Evolutionary conservation across 2,797 vertebrate genomes (phyloP), one percentile per base, ranked within the genome.

Genomic region (Neostethus bicornis): DNA sequence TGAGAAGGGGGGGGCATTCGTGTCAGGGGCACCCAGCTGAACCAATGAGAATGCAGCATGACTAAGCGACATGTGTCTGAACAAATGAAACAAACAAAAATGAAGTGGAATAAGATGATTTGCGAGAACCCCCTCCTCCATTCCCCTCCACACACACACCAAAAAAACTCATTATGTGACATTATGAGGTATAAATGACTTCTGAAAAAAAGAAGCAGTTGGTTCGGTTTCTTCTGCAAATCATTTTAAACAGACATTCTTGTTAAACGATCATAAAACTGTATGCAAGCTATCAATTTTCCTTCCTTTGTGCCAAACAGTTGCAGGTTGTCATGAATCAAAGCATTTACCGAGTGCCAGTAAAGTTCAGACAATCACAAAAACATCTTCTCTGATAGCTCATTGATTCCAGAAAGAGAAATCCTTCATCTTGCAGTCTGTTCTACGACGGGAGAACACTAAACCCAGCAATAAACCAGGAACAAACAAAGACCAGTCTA

Each of bases 11-110:
- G 85, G 85, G 82, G 87, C 80, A 73, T 72, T 51, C 75, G 77
- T 63, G 77, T 67, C 84, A 83, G 17, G 46, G 74, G 45, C 14
- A 41, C 19, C 34, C 54, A 10, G 62, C 46, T 23, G 12, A 41
- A 78, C 84, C 85, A 86, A 83, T 86, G 79, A 72, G 56, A 54
- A 58, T 32, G 50, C 66, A 3, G 48, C 11, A 57, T 45, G 55
- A 11, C 41, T 49, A 63, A 80, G 45, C 16, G 79, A 70, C 81
- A 60, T 61, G 58, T 48, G 77, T 77, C 70, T 49, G 19, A 68
- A 79, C 83, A 70, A 89, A 87, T 88, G 66, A 77, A 73, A 79
- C 13, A 44, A n/a, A n/a, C n/a, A n/a, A n/a, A n/a, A n/a, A n/a
- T n/a, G n/a, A n/a, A n/a, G 7, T 3, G 43, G 1, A 46, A 19